Percentiles rank a stretch among this genome's conserved stretches.
These are phyloP conservation scores for Phallusia fumigata DNA, from an alignment of 23 tunicate species.

Conservation along the genomic window DNA sequence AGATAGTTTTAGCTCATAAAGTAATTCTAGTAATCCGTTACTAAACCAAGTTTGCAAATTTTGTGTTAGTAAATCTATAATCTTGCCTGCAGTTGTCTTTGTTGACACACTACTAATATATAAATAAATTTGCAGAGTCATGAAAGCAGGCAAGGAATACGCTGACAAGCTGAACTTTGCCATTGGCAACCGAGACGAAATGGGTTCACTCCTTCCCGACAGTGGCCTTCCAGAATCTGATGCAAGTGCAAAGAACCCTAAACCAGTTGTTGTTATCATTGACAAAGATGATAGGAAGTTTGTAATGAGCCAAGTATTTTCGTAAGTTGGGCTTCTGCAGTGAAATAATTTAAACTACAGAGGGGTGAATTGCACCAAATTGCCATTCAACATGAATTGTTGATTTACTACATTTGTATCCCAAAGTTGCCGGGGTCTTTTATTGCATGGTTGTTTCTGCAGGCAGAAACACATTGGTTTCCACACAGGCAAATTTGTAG, in stretches of 20 bases:
- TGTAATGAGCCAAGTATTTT: slow-evolving; percentile 75
- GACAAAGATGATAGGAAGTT: slow-evolving; percentile 77
- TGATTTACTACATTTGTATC: no score
- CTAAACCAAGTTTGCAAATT: no score
- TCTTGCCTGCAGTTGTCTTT: no score
- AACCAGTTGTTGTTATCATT: slow-evolving; percentile 66
- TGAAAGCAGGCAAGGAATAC: slow-evolving; percentile 82
- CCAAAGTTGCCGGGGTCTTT: no score
- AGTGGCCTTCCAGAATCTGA: slow-evolving; percentile 49
- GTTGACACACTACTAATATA: background rate
- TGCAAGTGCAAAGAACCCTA: slow-evolving; percentile 14
- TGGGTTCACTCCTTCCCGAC: slow-evolving; percentile 44
- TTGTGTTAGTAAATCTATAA: no score
- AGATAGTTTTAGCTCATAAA: no score
- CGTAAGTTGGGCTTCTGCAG: slow-evolving; percentile 29
- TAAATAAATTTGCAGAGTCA: slow-evolving; percentile 50
- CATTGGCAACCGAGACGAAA: slow-evolving; percentile 58
- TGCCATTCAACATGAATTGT: no score
- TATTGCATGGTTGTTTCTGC: no score
- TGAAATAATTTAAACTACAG: background rate
- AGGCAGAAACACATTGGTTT: no score
- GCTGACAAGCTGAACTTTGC: slow-evolving; percentile 46
- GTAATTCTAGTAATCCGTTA: no score
- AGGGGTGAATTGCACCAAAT: background rate
- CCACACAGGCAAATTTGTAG: no score